Base-by-base conservation (phyloP, 1,140 invertebrate species). In the Whitmania pigra region DNA sequence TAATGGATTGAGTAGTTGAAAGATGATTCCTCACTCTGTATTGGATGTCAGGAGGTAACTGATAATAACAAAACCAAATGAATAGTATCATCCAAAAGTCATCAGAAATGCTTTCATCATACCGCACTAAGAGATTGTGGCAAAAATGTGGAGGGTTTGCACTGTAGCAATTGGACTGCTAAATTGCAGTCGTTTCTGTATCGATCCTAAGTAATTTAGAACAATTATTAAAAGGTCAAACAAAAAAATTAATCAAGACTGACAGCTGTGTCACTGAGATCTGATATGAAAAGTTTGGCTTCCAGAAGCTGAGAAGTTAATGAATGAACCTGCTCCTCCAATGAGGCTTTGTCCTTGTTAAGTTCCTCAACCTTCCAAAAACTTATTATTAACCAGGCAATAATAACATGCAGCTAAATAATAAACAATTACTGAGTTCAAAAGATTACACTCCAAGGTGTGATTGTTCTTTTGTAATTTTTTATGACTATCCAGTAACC, bases 401-500 rank as follows among this genome's bases (percentile, higher is more conserved):
- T 49, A 49, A 49, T 49, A 49, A 15, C 9, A 11, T 15, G 5
- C 22, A 20, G 69, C 9, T 67, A 31, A 71, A 29, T 20, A n/a
- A 74, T 63, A 67, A 78, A 80, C 77, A 22, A 94, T 93, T 79
- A 96, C 88, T 83, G 43, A 49, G 13, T 89, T 90, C 67, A 97
- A 84, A 67, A 97, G 83, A 80, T 96, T 96, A 80, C 97, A 93
- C 83, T 97, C 93, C 75, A 97, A 85, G 77, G 89, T 90, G 84
- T 96, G 92, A 83, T 97, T 97, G 36, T 96, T 88, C 83, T 91
- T 93, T 81, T 96, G 93, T 53, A 97, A 87, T 77, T 92, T 88
- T 79, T 93, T 92, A 78, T 96, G 92, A 72, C 92, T 92, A 80
- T 96, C 93, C 81, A 90, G 88, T 69, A 97, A 86, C 76, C 93